A percentile compares a stretch with the other conserved stretches of the same genome.
Conservation (phyloP, 2,797 vertebrate genomes). For the Peromyscus attwateri region DNA sequence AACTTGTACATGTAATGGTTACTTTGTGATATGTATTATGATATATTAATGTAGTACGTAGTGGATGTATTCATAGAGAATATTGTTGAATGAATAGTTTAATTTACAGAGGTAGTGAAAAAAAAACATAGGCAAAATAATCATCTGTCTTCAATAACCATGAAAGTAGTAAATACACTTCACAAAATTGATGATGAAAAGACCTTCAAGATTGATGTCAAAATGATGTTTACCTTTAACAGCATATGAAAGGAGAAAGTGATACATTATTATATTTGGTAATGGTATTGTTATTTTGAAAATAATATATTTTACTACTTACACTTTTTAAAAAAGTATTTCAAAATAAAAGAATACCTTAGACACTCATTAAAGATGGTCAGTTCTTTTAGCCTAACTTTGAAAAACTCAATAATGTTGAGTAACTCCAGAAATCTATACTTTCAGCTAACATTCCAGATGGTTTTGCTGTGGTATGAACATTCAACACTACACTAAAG, state of each 20-base stretch:
- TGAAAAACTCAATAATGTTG: not conserved
- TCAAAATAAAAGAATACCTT: slow-evolving; percentile 40
- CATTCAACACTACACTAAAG: not conserved
- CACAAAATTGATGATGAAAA: not conserved
- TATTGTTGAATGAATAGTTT: not conserved
- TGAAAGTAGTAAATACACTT: not conserved
- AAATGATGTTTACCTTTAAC: not conserved
- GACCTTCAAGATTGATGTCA: not conserved
- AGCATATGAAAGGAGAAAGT: not conserved
- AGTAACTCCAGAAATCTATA: not conserved
- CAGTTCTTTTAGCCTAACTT: not conserved
- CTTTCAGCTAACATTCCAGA: not conserved
- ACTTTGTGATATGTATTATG: not conserved
- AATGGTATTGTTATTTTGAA: not conserved
- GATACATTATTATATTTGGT: not conserved
- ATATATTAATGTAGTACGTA: not conserved
- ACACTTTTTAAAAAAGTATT: not conserved
- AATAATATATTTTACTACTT: slow-evolving; percentile 8
- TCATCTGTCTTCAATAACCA: not conserved
- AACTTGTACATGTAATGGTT: not conserved
- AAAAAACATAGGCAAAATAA: not conserved
- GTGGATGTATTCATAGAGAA: not conserved
- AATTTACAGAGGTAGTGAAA: not conserved
- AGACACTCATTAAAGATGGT: not conserved
- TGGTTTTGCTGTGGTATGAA: not conserved